Conservation (phyloP, 2,797 vertebrate species). For the Pseudotriccus pelzelni region DNA sequence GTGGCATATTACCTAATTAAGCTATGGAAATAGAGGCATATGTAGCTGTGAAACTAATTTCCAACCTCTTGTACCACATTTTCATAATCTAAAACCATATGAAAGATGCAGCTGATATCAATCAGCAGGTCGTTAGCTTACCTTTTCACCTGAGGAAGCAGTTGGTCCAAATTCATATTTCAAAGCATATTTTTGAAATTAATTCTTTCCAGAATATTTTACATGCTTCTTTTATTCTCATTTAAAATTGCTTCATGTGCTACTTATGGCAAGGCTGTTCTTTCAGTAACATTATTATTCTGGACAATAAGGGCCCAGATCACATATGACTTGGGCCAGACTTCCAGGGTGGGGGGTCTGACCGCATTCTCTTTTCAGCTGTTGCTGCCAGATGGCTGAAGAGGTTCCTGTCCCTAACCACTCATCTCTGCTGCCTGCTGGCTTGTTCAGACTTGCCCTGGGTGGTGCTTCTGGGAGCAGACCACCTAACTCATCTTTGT, state of each 20-base stretch:
- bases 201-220: neutral
- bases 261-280: neutral
- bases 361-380: neutral
- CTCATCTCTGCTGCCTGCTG: neutral
- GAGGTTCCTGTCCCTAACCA: neutral
- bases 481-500: neutral
- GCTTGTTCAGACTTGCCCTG: neutral
- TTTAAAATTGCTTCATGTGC: neutral
- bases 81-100: neutral
- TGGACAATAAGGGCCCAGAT: neutral
- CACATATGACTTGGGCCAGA: fast-evolving
- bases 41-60: neutral
- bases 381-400: neutral
- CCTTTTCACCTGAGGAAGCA: neutral
- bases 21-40: neutral
- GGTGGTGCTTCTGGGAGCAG: neutral
- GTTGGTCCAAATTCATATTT: neutral
- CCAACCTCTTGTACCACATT: neutral
- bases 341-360: neutral
- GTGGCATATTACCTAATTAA: neutral
- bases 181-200: neutral
- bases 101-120: neutral
- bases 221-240: neutral
- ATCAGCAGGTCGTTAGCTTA: neutral
- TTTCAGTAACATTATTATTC: neutral